Evolutionary conservation across 2,797 vertebrate species (phyloP).

Genomic region (Melanotaenia nigrans): DNA sequence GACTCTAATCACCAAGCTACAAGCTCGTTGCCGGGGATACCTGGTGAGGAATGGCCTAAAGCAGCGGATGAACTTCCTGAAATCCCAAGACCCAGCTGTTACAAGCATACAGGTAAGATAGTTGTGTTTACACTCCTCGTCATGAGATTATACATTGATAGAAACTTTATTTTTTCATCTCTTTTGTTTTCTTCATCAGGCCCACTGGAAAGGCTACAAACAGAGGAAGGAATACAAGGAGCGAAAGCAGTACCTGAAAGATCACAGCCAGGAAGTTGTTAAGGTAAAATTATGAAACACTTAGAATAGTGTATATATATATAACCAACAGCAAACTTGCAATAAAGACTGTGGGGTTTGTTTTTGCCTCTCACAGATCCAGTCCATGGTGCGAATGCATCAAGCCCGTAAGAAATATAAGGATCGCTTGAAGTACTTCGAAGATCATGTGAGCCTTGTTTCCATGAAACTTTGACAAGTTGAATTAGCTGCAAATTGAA

Average conservation of each 20-base stretch:
- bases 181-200: slow-evolving; percentile 74
- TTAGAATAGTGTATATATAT: rapidly evolving
- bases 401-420: slow-evolving; percentile 93
- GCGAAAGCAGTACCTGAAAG: slow-evolving; percentile 86
- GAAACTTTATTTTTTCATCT: background rate
- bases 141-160: background rate
- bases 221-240: slow-evolving; percentile 89
- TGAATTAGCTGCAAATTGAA: background rate
- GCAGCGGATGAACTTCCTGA: slow-evolving; percentile 88
- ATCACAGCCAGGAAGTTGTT: slow-evolving; percentile 88
- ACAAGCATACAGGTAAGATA: slow-evolving; percentile 91
- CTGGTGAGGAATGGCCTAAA: slow-evolving; percentile 87
- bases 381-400: slow-evolving; percentile 94
- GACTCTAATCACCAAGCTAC: slow-evolving; percentile 90
- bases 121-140: no score
- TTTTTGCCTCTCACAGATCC: slow-evolving; percentile 83
- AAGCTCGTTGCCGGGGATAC: slow-evolving; percentile 94
- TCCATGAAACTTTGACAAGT: background rate
- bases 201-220: slow-evolving; percentile 93
- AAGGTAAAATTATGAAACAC: slow-evolving; percentile 82
- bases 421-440: slow-evolving; percentile 93
- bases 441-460: slow-evolving; percentile 88
- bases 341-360: background rate
- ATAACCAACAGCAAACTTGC: no score
- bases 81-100: slow-evolving; percentile 90